phyloP scores from a whole-genome alignment of 1,140 invertebrate genomes.

The Maniola jurtina region DNA sequence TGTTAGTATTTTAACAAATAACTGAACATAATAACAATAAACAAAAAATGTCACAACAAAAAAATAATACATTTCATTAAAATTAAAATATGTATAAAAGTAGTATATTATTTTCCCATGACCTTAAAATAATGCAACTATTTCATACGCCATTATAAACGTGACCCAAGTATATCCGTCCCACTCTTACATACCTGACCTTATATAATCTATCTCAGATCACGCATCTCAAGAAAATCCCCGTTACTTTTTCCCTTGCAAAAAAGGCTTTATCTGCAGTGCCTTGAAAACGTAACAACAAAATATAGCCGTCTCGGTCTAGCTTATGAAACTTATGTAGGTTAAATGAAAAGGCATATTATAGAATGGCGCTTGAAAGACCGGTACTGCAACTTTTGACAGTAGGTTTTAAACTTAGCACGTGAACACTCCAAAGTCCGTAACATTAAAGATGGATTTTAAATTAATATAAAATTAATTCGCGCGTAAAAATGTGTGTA shows the following conservation, averaged over 20 bases:
- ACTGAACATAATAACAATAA: background rate
- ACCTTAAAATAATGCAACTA: constrained; percentile 55
- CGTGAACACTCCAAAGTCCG: constrained; percentile 39
- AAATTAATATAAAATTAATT: constrained; percentile 39
- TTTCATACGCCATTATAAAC: constrained; percentile 53
- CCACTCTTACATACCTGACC: constrained; percentile 46
- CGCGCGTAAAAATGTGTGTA: constrained; percentile 34
- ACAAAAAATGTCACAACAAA: background rate
- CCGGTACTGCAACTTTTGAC: constrained; percentile 74
- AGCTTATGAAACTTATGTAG: background rate
- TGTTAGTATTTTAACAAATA: no score
- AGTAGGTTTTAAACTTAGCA: constrained; percentile 60
- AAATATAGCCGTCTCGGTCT: constrained; percentile 41
- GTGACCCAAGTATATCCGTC: constrained; percentile 53
- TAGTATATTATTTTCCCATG: constrained; percentile 42
- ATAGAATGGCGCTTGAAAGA: constrained; percentile 46
- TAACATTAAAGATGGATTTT: constrained; percentile 42
- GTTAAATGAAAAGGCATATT: constrained; percentile 26
- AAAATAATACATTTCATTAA: background rate
- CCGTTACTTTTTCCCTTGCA: constrained; percentile 77
- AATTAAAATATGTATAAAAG: background rate
- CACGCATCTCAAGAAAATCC: constrained; percentile 72
- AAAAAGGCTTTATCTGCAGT: constrained; percentile 73
- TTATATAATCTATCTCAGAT: constrained; percentile 49
- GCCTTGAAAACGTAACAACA: constrained; percentile 21